Evolutionary conservation across 2,113 vertebrate species (phyloP), one percentile per base, ranked within the genome.

Genomic region (Scomber colias): DNA sequence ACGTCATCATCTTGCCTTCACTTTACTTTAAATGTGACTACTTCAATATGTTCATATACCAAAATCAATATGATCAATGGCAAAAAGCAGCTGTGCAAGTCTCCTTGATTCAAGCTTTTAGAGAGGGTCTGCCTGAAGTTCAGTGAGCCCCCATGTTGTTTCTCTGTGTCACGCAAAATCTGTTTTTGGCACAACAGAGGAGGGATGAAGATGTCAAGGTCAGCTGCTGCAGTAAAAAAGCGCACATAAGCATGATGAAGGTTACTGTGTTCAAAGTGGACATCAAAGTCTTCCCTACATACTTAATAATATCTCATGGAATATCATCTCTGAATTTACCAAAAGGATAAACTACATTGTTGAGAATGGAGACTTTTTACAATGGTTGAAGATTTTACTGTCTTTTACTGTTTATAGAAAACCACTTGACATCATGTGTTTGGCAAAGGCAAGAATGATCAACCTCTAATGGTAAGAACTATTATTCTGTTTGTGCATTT

Each of bases 141-240:
- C 24, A 27, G 1, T 27, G 24, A 27, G 24, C 24, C 24, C 0
- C 4, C 0, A 13, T 75, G 40, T 45, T 44, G 10, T 31, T 78
- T 17, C 5, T 2, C 27, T 60, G 51, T 60, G 63, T 54, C 63
- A 17, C 19, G 21, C 24, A 50, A 5, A n/a, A 59, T 63, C 62
- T 74, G 68, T 83, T 77, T 80, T 57, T 50, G 49, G 55, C 45
- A 53, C 40, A 77, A 70, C 50, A 4, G 13, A 49, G 8, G 9
- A 17, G 11, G 24, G 2, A 61, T 3, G 2, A 44, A 45, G 27
- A 16, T 40, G 5, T 68, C 44, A 75, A 76, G 53, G 77, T 81
- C 66, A 75, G n/a, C 16, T 56, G 45, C 31, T 57, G 24, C n/a
- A 63, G 31, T 1, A 8, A n/a, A 9, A 27, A 40, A 40, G 45